Evolutionary conservation across 2,797 vertebrate species (phyloP).

Genomic region (Pampus argenteus): DNA sequence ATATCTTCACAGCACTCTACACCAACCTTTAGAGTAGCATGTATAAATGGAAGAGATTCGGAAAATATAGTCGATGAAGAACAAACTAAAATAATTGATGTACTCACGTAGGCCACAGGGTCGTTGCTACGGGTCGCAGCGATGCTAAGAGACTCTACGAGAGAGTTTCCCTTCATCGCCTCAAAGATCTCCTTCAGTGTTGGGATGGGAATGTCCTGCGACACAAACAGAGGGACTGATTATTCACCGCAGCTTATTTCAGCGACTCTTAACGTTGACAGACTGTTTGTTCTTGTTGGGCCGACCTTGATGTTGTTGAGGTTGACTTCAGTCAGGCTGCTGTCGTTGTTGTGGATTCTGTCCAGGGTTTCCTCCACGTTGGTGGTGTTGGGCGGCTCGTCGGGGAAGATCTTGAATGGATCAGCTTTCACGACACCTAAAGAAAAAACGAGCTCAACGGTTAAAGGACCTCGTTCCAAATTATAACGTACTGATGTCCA

Average conservation of each 20-base stretch:
- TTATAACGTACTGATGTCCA: too few relatives aligned
- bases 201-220: constrained; percentile 93
- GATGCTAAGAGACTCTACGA: constrained; percentile 90
- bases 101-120: constrained; percentile 83
- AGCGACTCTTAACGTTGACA: background rate
- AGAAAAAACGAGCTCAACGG: background rate
- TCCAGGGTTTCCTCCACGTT: constrained; percentile 92
- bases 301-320: constrained; percentile 97
- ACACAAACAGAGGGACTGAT: background rate
- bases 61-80: background rate
- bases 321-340: constrained; percentile 91
- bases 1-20: too few relatives aligned
- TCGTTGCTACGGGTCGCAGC: constrained; percentile 96
- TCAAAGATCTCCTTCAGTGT: constrained; percentile 91
- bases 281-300: too few relatives aligned
- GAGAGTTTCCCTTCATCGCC: constrained; percentile 92
- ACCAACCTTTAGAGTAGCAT: background rate
- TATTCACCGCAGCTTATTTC: background rate
- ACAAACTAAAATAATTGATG: background rate
- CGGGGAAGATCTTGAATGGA: constrained; percentile 92
- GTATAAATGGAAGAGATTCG: background rate
- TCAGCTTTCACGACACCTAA: constrained; percentile 95
- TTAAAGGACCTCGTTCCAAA: background rate
- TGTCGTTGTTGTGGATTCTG: constrained; percentile 90
- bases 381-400: constrained; percentile 94